Conservation (phyloP, 2,113 vertebrate genomes). For the Tragulus kanchil region DNA sequence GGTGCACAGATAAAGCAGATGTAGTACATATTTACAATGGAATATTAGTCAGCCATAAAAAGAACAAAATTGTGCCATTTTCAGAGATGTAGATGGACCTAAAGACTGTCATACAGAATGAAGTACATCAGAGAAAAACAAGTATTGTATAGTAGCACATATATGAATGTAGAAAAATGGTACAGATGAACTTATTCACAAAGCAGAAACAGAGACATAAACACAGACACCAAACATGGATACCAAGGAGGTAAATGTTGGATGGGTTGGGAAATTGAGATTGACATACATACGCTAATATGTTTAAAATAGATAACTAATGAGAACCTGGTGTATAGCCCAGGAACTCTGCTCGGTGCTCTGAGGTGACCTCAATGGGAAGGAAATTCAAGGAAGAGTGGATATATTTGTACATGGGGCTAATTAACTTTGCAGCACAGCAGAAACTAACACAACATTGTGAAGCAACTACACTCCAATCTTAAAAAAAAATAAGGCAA, state of each 20-base stretch:
- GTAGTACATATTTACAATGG: background rate
- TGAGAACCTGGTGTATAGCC: background rate
- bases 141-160: background rate
- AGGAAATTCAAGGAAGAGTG: background rate
- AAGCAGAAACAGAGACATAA: background rate
- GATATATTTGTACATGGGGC: background rate
- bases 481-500: background rate
- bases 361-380: accelerated
- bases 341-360: background rate
- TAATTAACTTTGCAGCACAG: background rate
- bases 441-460: background rate
- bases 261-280: background rate
- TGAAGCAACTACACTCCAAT: background rate
- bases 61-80: background rate
- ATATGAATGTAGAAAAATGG: background rate
- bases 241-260: background rate
- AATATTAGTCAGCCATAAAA: background rate
- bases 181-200: background rate
- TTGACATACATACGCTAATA: background rate
- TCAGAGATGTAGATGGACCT: background rate
- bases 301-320: background rate
- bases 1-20: background rate
- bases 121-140: background rate
- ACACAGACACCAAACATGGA: background rate
- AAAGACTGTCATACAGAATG: background rate